Evolutionary conservation across 2,113 vertebrate species (phyloP).

Genomic region (Haplotaxodon microlepis): DNA sequence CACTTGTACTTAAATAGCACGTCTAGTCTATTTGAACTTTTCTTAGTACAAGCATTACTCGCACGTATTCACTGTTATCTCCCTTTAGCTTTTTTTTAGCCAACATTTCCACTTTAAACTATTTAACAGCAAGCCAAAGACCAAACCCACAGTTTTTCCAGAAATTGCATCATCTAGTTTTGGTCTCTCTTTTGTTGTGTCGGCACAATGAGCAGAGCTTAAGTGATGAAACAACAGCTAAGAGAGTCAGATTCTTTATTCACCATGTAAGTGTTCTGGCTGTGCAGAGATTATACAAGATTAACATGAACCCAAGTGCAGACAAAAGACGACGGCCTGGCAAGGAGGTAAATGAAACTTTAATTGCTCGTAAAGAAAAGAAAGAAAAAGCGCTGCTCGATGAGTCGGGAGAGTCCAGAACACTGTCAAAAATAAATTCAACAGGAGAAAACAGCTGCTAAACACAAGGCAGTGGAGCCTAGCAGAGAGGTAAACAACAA

Average conservation of each 20-base stretch:
- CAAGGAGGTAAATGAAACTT: background rate
- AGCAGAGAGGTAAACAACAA: background rate
- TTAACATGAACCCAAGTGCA: background rate
- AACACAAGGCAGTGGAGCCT: background rate
- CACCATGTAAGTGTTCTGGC: background rate
- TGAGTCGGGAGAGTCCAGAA: background rate
- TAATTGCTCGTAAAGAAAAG: background rate
- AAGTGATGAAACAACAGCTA: background rate
- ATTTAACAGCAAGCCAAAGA: background rate
- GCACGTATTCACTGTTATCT: background rate
- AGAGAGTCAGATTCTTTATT: background rate
- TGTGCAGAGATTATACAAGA: background rate
- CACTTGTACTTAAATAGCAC: background rate
- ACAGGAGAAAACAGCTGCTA: background rate
- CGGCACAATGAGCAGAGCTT: background rate
- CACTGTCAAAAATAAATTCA: background rate
- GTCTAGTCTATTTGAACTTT: background rate
- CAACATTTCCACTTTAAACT: background rate
- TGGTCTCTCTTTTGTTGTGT: background rate
- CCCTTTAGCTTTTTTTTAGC: background rate
- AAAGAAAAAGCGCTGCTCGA: fast-evolving
- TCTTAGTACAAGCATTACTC: background rate
- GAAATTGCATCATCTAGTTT: background rate
- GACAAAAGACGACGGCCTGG: background rate
- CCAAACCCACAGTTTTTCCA: background rate